These are phyloP conservation scores for Irena cyanogastra DNA, from an alignment of 2,113 vertebrate species.

Conservation along the genomic window DNA sequence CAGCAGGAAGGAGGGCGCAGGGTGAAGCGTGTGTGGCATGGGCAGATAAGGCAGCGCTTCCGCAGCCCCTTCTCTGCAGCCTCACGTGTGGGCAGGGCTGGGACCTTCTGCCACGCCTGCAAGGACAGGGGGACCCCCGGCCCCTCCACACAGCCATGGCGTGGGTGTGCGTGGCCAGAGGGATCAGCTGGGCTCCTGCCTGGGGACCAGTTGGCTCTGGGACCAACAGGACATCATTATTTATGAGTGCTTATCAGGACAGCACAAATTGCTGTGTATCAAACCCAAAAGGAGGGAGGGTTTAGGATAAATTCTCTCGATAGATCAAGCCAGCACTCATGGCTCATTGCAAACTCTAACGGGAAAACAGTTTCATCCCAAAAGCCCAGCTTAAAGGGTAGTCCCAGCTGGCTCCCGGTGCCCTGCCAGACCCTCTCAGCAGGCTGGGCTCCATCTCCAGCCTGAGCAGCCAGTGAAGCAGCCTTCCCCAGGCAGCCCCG, in stretches of 20 bases:
- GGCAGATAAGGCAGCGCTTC: neutral
- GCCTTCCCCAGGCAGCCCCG: accelerated
- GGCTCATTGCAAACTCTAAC: neutral
- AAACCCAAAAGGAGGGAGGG: neutral
- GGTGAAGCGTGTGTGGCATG: neutral
- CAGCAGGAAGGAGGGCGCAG: neutral
- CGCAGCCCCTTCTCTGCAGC: accelerated
- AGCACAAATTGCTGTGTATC: neutral
- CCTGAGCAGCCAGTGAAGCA: accelerated
- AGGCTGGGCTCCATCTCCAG: neutral
- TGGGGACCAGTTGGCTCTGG: neutral
- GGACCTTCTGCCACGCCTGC: neutral
- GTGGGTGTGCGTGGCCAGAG: accelerated
- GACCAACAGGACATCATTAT: neutral
- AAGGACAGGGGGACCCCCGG: neutral
- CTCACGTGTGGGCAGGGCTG: accelerated
- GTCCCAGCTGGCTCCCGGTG: neutral
- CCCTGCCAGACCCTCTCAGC: neutral
- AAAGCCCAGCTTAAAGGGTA: neutral
- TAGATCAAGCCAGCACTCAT: neutral
- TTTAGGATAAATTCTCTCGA: neutral
- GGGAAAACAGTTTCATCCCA: neutral
- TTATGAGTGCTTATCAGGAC: neutral
- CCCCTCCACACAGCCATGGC: accelerated
- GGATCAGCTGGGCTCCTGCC: neutral